phyloP scores from a whole-genome alignment of 92 coral and sea anemone genomes.

The Galaxea fascicularis region DNA sequence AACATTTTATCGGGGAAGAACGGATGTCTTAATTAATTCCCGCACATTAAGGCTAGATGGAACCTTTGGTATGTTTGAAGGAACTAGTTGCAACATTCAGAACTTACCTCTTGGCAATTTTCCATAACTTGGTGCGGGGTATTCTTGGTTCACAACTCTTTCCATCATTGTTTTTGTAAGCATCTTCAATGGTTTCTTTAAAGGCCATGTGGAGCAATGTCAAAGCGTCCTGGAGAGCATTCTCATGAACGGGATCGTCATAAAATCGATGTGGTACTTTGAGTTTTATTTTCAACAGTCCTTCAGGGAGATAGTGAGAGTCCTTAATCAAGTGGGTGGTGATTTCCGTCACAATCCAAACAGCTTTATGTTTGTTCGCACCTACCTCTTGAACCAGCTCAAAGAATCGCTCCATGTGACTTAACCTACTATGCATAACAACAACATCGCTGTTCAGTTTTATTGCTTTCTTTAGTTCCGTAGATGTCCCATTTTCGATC shows the following conservation, averaged over 20 bases:
- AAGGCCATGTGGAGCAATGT: conserved; percentile 14
- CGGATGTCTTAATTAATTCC: too few species aligned
- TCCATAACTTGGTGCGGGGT: neutral
- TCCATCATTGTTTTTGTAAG: neutral
- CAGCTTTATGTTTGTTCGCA: neutral
- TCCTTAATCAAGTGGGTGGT: neutral
- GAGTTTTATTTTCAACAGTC: conserved; percentile 46
- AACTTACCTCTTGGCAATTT: conserved; percentile 18
- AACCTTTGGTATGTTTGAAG: too few species aligned
- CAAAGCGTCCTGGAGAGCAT: conserved; percentile 11
- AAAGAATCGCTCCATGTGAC: neutral
- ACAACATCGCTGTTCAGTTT: conserved; percentile 24
- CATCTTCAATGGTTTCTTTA: neutral
- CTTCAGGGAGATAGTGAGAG: conserved; percentile 37
- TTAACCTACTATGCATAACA: conserved; percentile 32
- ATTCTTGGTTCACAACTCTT: neutral
- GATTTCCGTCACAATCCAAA: conserved; percentile 54
- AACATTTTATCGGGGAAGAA: too few species aligned
- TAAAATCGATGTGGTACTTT: neutral
- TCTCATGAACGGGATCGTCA: neutral
- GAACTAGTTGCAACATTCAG: too few species aligned
- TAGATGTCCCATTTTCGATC: conserved; percentile 12
- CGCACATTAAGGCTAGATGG: too few species aligned
- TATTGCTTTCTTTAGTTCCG: conserved; percentile 2
- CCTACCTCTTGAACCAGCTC: conserved; percentile 3